Evolutionary conservation across 1,140 invertebrate genomes (phyloP), one percentile per base, ranked within the genome.

Genomic region (Plodia interpunctella): DNA sequence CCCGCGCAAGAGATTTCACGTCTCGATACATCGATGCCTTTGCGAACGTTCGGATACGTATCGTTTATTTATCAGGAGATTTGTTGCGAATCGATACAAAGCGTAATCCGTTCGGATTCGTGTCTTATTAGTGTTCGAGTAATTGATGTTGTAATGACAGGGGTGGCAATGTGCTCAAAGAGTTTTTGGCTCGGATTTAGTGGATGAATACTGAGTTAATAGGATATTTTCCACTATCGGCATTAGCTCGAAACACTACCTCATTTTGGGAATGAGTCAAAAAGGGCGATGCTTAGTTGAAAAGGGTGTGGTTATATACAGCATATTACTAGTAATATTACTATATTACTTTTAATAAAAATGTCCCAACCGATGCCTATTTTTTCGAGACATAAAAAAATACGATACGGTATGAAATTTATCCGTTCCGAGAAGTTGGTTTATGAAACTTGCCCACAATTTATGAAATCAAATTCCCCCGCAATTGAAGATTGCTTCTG

Each of bases 11-110:
- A 67, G 68, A 69, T 72, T 76, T 76, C 66, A 68, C 67, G 71
- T 68, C 54, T 71, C 68, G 65, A 70, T 76, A 69, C 71, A 65
- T 73, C 63, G 65, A 68, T 74, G 67, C 71, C 63, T 73, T 63
- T 25, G 51, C 51, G 51, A 25, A 51, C 49, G 49, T 25, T 25
- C 21, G 21, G 10, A 53, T 53, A 20, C 19, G 21, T 53, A 53
- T 53, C 51, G 51, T 53, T 53, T 53, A 53, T 53, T 32, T 53
- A 53, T 53, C 51, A 8, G 21, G 51, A 53, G 18, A 53, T 53
- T 53, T 53, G 49, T 51, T 53, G 8, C 9, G n/a, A 53, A 53
- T 25, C 51, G 51, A 53, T 53, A 53, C 51, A 53, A 53, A 53
- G 51, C 5, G 13, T 53, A 53, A 53, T 53, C 51, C 51, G 5